Evolutionary conservation across 2,888 invertebrate genomes (phyloP), one percentile per base, ranked within the genome.

Genomic region (Stenodema calcarata): DNA sequence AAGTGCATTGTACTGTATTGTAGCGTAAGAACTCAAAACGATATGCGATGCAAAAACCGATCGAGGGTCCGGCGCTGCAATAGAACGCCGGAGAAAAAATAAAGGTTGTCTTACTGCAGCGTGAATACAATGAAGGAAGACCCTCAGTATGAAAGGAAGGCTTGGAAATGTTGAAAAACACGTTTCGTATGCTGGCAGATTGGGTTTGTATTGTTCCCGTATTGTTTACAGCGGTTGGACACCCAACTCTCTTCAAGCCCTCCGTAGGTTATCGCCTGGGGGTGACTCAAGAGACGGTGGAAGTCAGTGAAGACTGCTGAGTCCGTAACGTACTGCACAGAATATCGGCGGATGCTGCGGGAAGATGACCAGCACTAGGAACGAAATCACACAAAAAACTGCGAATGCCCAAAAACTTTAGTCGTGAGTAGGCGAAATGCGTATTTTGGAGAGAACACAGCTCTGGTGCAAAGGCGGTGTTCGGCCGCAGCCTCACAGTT

Each of bases 81-180:
- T 18, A n/a, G n/a, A n/a, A n/a, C n/a, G n/a, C n/a, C n/a, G n/a
- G n/a, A n/a, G n/a, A n/a, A n/a, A 54, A 54, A 54, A n/a, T n/a
- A 7, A n/a, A 54, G 54, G n/a, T 54, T 54, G 54, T 54, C 54
- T 54, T 54, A 62, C 62, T 62, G 62, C 62, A 62, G 62, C 27
- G 62, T n/a, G 62, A 62, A n/a, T 23, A 62, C 62, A 62, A 62
- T 62, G 62, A 62, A 23, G 62, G 62, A 62, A 62, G 62, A 62
- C 2, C 62, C 62, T 18, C 62, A 7, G 62, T 62, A 23, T 62
- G 62, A 78, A 78, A 42, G 78, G 78, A 30, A 41, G 14, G 18
- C 12, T 41, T 44, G 41, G 78, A 78, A 44, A 78, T 78, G 78
- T 78, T 78, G 78, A 78, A 78, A 78, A 78, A 78, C 78, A 78